Conservation (phyloP, 2,113 vertebrate species). For the Herpetotheres cachinnans region DNA sequence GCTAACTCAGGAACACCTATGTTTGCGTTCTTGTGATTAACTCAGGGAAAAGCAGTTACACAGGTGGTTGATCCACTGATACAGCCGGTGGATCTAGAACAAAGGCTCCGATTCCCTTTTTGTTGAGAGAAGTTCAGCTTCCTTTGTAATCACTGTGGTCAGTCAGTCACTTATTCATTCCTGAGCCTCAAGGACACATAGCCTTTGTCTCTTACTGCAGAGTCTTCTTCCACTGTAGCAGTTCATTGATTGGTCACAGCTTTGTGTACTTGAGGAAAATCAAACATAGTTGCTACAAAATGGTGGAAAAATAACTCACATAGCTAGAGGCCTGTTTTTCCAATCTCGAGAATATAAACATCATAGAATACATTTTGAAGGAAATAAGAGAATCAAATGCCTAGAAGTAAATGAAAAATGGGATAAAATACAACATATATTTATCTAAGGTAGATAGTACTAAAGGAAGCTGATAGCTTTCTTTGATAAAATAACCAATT, state of each 20-base stretch:
- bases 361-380: neutral
- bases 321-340: neutral
- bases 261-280: neutral
- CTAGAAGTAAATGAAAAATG: slow-evolving; percentile 13
- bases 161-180: neutral
- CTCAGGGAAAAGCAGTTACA: neutral
- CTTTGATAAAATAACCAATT: slow-evolving; percentile 39
- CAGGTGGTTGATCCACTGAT: neutral
- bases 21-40: neutral
- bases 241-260: neutral
- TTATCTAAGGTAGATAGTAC: slow-evolving; percentile 22
- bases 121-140: neutral
- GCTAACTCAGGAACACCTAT: neutral
- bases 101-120: neutral
- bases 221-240: neutral
- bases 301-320: accelerated
- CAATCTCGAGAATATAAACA: neutral
- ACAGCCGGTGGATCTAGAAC: neutral
- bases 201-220: neutral
- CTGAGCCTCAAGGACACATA: neutral
- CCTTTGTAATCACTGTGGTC: neutral
- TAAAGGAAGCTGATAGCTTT: slow-evolving; percentile 15
- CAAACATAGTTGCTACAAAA: neutral
- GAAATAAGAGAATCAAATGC: slow-evolving; percentile 1
- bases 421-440: neutral